phyloP scores from a whole-genome alignment of 2,797 vertebrate species.

The Peromyscus attwateri region DNA sequence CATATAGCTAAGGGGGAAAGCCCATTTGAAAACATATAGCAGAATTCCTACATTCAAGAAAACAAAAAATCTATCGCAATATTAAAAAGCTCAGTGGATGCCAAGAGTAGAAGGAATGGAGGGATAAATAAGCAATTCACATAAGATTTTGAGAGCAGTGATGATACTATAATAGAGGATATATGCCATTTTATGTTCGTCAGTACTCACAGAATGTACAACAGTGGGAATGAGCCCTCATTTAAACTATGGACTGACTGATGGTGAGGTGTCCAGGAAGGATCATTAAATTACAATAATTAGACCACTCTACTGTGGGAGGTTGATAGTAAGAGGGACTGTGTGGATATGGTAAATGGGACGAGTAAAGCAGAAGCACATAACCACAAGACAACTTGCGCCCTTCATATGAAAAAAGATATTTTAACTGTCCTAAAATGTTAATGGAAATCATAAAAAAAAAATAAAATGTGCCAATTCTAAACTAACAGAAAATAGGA shows the following conservation, averaged over 20 bases:
- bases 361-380: neutral
- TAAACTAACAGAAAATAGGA: constrained; percentile 23
- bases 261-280: neutral
- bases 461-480: neutral
- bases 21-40: neutral
- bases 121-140: neutral
- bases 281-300: neutral
- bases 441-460: constrained; percentile 13
- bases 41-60: neutral
- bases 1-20: neutral
- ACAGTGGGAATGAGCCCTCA: neutral
- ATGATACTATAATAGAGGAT: neutral
- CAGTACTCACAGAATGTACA: neutral
- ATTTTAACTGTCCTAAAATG: constrained; percentile 50
- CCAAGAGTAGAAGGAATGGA: neutral
- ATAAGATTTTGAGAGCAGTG: neutral
- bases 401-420: neutral
- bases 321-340: neutral
- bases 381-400: neutral
- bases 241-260: neutral
- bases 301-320: neutral
- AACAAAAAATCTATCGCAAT: neutral
- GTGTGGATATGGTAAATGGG: neutral
- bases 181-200: neutral
- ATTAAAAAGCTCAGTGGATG: neutral